Evolutionary conservation across 2,888 invertebrate genomes (phyloP).

Genomic region (Dolichopus griseipennis): DNA sequence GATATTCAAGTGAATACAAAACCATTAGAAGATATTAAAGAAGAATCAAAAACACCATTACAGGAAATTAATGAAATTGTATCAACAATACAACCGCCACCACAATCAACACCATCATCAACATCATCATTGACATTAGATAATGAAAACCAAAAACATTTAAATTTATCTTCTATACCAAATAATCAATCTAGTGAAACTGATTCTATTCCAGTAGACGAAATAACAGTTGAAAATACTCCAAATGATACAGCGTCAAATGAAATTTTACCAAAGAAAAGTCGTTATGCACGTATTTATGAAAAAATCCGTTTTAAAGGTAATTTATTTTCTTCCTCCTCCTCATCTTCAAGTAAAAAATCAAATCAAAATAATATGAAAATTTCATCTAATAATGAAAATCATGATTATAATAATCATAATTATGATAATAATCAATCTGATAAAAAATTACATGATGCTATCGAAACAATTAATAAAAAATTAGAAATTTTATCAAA

Average conservation of each 20-base stretch:
- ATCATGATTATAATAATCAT: constrained; percentile 20
- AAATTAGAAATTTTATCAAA: constrained; percentile 31
- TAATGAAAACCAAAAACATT: too few species aligned
- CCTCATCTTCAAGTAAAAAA: neutral
- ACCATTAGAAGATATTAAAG: constrained; percentile 20
- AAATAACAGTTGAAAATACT: constrained; percentile 13
- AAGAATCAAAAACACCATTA: constrained; percentile 19
- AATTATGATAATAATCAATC: constrained; percentile 23
- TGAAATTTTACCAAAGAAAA: constrained; percentile 21
- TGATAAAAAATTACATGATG: constrained; percentile 35
- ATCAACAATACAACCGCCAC: too few species aligned
- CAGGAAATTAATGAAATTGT: constrained; percentile 4
- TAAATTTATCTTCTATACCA: neutral
- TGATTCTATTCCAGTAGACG: neutral
- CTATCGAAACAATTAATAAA: constrained; percentile 35
- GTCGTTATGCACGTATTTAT: constrained; percentile 33
- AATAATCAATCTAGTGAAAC: neutral
- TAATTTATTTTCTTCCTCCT: constrained; percentile 20
- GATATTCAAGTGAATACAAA: constrained; percentile 13
- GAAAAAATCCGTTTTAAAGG: constrained; percentile 37
- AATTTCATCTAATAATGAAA: constrained; percentile 1
- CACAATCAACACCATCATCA: neutral
- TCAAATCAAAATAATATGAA: neutral
- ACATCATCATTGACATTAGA: too few species aligned
- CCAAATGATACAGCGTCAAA: constrained; percentile 12